Conservation (phyloP, 2,797 vertebrate genomes). For the Mycteria americana region DNA sequence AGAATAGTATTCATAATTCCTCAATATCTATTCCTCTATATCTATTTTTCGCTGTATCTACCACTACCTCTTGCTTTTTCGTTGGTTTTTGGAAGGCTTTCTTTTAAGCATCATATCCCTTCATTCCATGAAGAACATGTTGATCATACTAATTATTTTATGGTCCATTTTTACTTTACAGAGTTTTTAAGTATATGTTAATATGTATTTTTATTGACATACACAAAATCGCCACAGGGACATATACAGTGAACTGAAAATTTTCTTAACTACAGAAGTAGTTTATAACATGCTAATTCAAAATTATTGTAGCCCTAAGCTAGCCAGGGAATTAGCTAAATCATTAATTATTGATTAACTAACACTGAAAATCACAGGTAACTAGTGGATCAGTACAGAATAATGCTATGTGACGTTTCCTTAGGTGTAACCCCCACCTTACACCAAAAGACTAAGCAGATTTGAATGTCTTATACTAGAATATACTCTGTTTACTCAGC, state of each 20-base stretch:
- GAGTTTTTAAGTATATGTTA: not conserved
- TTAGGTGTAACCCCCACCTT: not conserved
- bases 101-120: not conserved
- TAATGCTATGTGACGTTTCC: not conserved
- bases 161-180: not conserved
- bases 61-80: not conserved
- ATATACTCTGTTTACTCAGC: not conserved
- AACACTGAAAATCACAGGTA: not conserved
- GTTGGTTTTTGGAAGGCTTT: not conserved
- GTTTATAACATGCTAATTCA: not conserved
- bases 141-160: not conserved
- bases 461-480: not conserved
- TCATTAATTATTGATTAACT: not conserved
- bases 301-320: not conserved
- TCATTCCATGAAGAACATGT: not conserved
- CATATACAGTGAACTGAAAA: not conserved
- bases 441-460: not conserved
- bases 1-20: not conserved
- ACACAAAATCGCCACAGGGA: not conserved
- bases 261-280: not conserved
- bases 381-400: not conserved
- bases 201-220: not conserved
- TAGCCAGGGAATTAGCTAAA: not conserved
- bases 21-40: not conserved
- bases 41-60: not conserved